Base-by-base conservation (phyloP, 2,888 invertebrate genomes). In the Thymelicus sylvestris region DNA sequence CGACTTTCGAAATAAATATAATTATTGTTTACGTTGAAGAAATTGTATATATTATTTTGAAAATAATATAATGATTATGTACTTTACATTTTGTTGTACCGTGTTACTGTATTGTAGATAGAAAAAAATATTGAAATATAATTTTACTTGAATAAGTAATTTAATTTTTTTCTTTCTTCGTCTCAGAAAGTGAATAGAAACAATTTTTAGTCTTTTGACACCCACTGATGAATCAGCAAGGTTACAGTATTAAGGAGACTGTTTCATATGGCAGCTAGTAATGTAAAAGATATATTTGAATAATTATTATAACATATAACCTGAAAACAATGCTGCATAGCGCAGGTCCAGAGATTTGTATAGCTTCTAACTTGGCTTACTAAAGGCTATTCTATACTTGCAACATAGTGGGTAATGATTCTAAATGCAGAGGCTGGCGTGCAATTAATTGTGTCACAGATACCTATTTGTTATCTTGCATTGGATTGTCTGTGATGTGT, bases 81-180 rank as follows among this genome's bases (percentile, higher is more conserved):
- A 63, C 24, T 57, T 57, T 57, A 57, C 57, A 57, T 31, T 57
- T 57, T 31, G 50, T 52, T 52, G 50, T 52, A 52, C 50, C 15
- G 50, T 52, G 50, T 52, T 15, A 52, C 31, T 57, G 57, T 57
- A 71, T 15, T 67, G 73, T 75, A 77, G 74, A 73, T 75, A 74
- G 76, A 57, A 57, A 24, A 12, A 57, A 57, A 31, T 57, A 57
- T 57, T 57, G 31, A 57, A 57, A 57, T 31, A 31, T 57, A 57
- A 57, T 31, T 57, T 57, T 57, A 57, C 57, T 31, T 13, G 57
- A 57, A 12, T 31, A 55, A 57, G 1, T 31, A 31, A 31, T 31
- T 3, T 2, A 31, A 2, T 8, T 57, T 31, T 31, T 31, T 24
- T 57, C 13, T 31, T 12, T 57, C n/a, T 57, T 31, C 6, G 2